Conservation (phyloP, 2,888 invertebrate genomes). For the Nymphalis urticae region DNA sequence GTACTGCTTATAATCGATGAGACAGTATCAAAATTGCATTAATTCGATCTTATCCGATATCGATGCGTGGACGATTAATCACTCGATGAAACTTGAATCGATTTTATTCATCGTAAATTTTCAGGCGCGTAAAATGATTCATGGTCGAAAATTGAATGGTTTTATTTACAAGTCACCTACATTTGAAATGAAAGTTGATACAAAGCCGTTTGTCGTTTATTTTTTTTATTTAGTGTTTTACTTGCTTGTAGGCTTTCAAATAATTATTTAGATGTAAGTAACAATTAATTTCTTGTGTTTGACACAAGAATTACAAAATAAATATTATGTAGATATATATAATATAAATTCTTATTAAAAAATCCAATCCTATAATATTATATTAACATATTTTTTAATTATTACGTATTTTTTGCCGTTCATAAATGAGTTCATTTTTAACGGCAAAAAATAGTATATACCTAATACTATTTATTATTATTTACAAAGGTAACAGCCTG, state of each 20-base stretch:
- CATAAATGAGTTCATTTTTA: too few relatives aligned
- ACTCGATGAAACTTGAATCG: slow-evolving; percentile 42
- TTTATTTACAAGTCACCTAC: background rate
- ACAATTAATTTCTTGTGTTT: background rate
- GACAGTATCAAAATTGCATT: slow-evolving; percentile 59
- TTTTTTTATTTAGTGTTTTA: background rate
- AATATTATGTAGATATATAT: too few relatives aligned
- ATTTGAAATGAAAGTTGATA: slow-evolving; percentile 1
- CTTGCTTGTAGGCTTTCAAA: background rate
- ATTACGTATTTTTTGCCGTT: too few relatives aligned
- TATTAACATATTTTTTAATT: too few relatives aligned
- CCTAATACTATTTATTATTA: too few relatives aligned
- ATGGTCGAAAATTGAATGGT: slow-evolving; percentile 1
- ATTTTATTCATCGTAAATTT: slow-evolving; percentile 27
- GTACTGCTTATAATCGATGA: slow-evolving; percentile 48
- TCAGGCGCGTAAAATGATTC: slow-evolving; percentile 17
- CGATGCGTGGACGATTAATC: slow-evolving; percentile 44
- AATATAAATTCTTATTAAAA: background rate
- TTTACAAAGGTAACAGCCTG: too few relatives aligned
- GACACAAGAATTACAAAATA: background rate
- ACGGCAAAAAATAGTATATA: too few relatives aligned
- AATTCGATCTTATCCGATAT: slow-evolving; percentile 47
- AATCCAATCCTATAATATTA: too few relatives aligned
- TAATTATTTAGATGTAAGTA: background rate
- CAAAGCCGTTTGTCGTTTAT: background rate